phyloP scores from a whole-genome alignment of 1,140 invertebrate species.

The Halotydeus destructor region DNA sequence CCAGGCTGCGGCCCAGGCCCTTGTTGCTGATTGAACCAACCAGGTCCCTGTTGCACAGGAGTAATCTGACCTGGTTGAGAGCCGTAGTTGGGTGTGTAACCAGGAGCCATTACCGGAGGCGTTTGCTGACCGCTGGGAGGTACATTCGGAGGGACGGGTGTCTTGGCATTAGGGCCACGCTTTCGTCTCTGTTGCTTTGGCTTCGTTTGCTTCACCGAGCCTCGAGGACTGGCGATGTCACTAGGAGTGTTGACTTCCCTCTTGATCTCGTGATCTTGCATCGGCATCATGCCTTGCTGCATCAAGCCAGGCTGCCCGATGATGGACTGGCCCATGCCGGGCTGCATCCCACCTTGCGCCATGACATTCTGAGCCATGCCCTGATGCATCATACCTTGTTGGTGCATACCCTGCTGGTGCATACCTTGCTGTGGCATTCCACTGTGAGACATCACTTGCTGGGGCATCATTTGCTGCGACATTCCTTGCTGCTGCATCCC shows the following conservation, averaged over 20 bases:
- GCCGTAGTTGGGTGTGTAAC: not conserved
- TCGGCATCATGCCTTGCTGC: not conserved
- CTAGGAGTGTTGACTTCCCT: conserved; percentile 34
- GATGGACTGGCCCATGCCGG: not conserved
- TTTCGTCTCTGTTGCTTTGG: conserved; percentile 23
- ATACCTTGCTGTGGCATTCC: not conserved
- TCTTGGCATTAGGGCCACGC: conserved; percentile 5
- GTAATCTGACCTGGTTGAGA: not conserved
- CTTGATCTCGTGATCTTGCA: conserved; percentile 23
- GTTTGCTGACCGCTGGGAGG: no score
- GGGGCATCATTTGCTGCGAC: conserved; percentile 6
- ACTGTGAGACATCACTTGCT: not conserved
- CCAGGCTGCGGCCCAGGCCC: conserved; percentile 24
- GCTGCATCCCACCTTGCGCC: not conserved
- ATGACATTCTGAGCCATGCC: not conserved
- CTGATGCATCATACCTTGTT: not conserved
- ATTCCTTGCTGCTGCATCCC: not conserved
- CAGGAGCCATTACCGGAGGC: conserved; percentile 5
- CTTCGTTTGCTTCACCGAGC: conserved; percentile 21
- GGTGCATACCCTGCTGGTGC: not conserved
- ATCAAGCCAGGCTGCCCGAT: not conserved
- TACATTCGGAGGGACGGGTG: not conserved
- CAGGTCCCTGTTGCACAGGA: not conserved
- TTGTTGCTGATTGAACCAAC: not conserved
- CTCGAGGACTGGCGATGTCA: conserved; percentile 31